These are phyloP conservation scores for Stomatorhinus ivindoensis DNA, from an alignment of 2,113 vertebrate genomes.

Conservation along the genomic window DNA sequence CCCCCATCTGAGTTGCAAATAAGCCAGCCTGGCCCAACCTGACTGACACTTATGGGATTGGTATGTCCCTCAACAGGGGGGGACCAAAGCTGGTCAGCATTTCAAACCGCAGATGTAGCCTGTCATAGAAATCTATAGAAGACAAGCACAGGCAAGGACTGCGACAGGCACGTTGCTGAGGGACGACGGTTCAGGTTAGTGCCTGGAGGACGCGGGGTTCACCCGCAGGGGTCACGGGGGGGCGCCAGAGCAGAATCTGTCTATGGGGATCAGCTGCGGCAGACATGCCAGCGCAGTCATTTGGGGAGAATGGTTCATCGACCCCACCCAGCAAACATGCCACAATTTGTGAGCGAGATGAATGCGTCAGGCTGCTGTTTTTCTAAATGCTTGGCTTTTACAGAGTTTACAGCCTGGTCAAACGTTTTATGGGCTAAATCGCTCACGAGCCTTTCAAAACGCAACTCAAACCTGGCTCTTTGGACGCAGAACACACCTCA, in stretches of 20 bases:
- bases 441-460: slow-evolving; percentile 28
- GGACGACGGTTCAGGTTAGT: neutral
- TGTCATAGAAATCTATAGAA: neutral
- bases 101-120: neutral
- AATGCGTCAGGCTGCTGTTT: slow-evolving; percentile 45
- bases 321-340: slow-evolving; percentile 35
- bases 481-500: slow-evolving; percentile 12
- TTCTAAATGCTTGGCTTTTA: slow-evolving; percentile 3
- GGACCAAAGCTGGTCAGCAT: neutral
- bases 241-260: neutral
- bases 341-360: slow-evolving; percentile 42
- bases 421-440: slow-evolving; percentile 45
- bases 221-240: neutral
- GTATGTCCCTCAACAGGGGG: neutral
- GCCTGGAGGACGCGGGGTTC: neutral
- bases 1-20: neutral
- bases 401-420: slow-evolving; percentile 44
- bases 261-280: neutral
- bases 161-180: neutral
- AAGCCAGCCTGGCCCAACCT: neutral
- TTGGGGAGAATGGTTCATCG: slow-evolving; percentile 39
- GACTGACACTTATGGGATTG: neutral
- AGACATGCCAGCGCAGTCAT: slow-evolving; percentile 33
- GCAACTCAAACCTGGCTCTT: slow-evolving; percentile 29
- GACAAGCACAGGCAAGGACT: neutral